Base-by-base conservation (phyloP, 2,113 vertebrate genomes). In the Synchiropus splendidus region DNA sequence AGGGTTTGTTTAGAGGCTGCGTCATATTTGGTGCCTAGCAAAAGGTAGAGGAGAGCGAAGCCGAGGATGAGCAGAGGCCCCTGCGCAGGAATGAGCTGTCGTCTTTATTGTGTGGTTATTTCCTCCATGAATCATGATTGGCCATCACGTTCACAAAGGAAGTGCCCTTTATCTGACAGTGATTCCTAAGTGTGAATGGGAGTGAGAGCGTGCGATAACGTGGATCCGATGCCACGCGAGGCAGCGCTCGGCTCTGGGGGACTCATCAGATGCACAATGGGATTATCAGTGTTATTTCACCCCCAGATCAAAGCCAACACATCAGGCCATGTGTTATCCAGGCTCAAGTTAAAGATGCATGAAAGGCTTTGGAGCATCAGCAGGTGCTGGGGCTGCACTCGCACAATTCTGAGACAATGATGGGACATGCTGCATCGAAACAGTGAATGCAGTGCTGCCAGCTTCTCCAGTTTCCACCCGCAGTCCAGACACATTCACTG, bases 41-140 rank as follows among this genome's bases (percentile, higher is more conserved):
- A n/a, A 41, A 43, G 36, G n/a, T 5, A 6, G 55, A 39, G 15
- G 27, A 27, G 31, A 42, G 21, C n/a, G n/a, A n/a, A n/a, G n/a
- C n/a, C n/a, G n/a, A n/a, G n/a, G n/a, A n/a, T n/a, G n/a, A n/a
- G n/a, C n/a, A n/a, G n/a, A n/a, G n/a, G n/a, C n/a, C n/a, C n/a
- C n/a, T n/a, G 35, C 50, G 6, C 27, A 18, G 54, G 44, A 12
- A 5, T 43, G 45, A 50, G 44, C 45, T 51, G 30, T 42, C 33
- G 60, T 58, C 51, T 48, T 58, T 41, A 51, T 48, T 44, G 34
- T 52, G 45, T 16, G 48, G 51, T 42, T n/a, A 57, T 52, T 67
- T 43, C 41, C 36, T 55, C 51, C 8, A 4, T 27, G 21, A 27
- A 27, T 27, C 21, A 27, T 37, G 57, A 58, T 58, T 51, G 69